Conservation (phyloP, 2,113 vertebrate genomes). For the Agapornis roseicollis region DNA sequence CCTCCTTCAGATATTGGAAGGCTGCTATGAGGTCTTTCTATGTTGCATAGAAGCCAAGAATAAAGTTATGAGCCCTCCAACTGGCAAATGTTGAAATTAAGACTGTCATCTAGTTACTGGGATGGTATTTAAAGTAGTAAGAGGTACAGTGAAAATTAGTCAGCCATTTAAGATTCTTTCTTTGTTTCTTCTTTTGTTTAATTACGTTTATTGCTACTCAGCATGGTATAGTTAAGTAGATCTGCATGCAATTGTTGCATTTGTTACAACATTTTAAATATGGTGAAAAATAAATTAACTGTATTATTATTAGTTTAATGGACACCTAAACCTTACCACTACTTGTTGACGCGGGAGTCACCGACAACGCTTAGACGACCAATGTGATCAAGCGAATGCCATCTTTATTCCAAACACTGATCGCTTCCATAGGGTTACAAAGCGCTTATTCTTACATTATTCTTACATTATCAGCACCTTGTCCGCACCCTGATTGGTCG, state of each 20-base stretch:
- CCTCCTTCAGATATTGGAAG: too few relatives aligned
- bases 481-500: too few relatives aligned
- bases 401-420: too few relatives aligned
- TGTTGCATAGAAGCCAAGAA: background rate
- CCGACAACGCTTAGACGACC: too few relatives aligned
- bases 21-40: too few relatives aligned
- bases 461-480: too few relatives aligned
- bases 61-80: background rate
- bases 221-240: background rate
- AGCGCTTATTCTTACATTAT: too few relatives aligned
- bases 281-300: background rate
- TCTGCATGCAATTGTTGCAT: background rate
- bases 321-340: background rate
- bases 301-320: background rate
- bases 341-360: too few relatives aligned
- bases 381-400: too few relatives aligned
- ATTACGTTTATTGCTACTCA: background rate
- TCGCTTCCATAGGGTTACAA: too few relatives aligned
- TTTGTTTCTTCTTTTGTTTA: background rate
- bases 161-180: background rate
- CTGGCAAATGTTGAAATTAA: background rate
- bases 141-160: background rate
- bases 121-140: background rate
- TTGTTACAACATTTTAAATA: background rate
- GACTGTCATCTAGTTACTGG: background rate